Evolutionary conservation across 53 echinoderm and acorn worm species (phyloP).

Genomic region (Actinopyga echinites): DNA sequence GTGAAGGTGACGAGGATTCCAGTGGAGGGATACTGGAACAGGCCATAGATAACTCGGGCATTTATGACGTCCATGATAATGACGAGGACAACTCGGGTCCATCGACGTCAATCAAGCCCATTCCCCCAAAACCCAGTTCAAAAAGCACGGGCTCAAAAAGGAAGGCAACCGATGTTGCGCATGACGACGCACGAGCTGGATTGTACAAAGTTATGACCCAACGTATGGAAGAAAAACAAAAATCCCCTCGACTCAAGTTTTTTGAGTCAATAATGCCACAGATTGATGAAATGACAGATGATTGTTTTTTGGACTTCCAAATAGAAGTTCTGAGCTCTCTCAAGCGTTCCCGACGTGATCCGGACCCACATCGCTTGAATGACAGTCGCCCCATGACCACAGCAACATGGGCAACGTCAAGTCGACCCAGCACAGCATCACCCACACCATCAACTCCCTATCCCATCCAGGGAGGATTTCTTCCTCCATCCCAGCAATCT

Average conservation of each 20-base stretch:
- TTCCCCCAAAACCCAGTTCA: slow-evolving; percentile 34
- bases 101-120: slow-evolving; percentile 30
- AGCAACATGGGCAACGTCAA: slow-evolving; percentile 46
- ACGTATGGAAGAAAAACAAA: slow-evolving; percentile 48
- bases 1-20: slow-evolving; percentile 41
- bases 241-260: slow-evolving; percentile 44
- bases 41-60: slow-evolving; percentile 34
- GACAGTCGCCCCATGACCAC: slow-evolving; percentile 18
- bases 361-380: slow-evolving; percentile 15
- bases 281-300: slow-evolving; percentile 51
- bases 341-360: slow-evolving; percentile 5
- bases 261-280: slow-evolving; percentile 51
- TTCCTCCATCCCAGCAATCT: slow-evolving; percentile 40
- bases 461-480: slow-evolving; percentile 28
- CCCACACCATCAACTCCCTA: slow-evolving; percentile 28
- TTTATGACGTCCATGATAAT: slow-evolving; percentile 3
- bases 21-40: slow-evolving; percentile 5
- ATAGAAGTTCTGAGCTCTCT: slow-evolving; percentile 27
- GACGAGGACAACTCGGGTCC: slow-evolving; percentile 28
- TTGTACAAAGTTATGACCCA: slow-evolving; percentile 49
- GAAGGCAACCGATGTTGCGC: slow-evolving; percentile 44
- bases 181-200: slow-evolving; percentile 27
- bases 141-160: slow-evolving; percentile 35
- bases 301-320: slow-evolving; percentile 39
- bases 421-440: slow-evolving; percentile 19